Evolutionary conservation across 2,888 invertebrate genomes (phyloP).

Genomic region (Sialis lutaria): DNA sequence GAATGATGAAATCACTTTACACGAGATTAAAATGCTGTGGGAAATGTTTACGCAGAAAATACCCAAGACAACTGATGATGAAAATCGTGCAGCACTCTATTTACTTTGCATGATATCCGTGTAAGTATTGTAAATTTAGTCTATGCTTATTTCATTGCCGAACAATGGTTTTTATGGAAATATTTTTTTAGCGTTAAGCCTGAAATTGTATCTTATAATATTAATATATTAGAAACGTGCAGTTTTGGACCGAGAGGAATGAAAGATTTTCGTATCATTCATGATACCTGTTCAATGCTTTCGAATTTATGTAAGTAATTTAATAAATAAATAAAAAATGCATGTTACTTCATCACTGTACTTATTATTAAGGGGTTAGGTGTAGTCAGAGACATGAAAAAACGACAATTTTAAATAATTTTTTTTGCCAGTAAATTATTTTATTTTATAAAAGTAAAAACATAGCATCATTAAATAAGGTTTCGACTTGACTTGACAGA

Average conservation of each 20-base stretch:
- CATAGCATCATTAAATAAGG: no score
- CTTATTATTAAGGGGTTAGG: no score
- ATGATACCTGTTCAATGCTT: slow-evolving; percentile 39
- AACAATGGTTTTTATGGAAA: no score
- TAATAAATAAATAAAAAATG: neutral
- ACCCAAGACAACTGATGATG: slow-evolving; percentile 46
- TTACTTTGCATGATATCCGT: slow-evolving; percentile 61
- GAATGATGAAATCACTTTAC: slow-evolving; percentile 34
- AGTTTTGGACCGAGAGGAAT: slow-evolving; percentile 40
- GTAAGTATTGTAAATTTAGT: slow-evolving; percentile 16
- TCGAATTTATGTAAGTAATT: slow-evolving; percentile 23
- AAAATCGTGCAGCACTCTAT: slow-evolving; percentile 56
- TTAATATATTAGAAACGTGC: slow-evolving; percentile 52
- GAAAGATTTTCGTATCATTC: slow-evolving; percentile 33
- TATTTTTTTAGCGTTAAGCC: slow-evolving; percentile 32
- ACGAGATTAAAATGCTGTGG: slow-evolving; percentile 57
- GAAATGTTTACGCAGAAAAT: slow-evolving; percentile 63
- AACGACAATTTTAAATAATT: no score
- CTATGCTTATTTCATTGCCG: neutral
- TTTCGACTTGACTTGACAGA: no score
- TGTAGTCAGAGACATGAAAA: no score
- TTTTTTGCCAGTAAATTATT: no score
- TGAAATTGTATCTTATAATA: slow-evolving; percentile 44
- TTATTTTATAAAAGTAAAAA: no score
- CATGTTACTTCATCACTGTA: no score